phyloP scores from a whole-genome alignment of 92 coral and sea anemone genomes.

The Zoanthus sociatus region DNA sequence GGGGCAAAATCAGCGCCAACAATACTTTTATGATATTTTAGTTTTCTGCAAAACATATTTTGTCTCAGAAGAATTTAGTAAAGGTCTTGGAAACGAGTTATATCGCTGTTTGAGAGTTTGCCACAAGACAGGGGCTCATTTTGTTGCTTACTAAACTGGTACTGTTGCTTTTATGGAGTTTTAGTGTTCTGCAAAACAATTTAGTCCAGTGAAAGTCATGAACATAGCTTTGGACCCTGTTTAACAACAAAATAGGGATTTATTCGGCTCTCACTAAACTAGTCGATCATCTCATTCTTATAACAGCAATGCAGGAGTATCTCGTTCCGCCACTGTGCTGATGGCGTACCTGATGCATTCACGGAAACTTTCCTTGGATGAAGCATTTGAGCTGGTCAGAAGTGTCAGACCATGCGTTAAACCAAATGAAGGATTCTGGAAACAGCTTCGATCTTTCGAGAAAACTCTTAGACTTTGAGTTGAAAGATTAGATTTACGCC shows the following conservation, averaged over 20 bases:
- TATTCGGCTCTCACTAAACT: neutral
- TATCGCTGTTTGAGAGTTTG: too few relatives aligned
- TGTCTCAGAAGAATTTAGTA: too few relatives aligned
- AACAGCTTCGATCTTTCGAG: slow-evolving; percentile 82
- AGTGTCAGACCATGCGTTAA: slow-evolving; percentile 82
- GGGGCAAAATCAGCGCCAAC: too few relatives aligned
- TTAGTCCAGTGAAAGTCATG: too few relatives aligned
- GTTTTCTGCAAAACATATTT: too few relatives aligned
- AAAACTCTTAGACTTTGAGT: slow-evolving; percentile 56
- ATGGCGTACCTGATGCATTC: slow-evolving; percentile 86
- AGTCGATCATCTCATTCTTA: neutral
- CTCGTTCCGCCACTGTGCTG: slow-evolving; percentile 85
- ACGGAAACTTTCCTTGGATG: slow-evolving; percentile 56
- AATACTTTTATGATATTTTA: too few relatives aligned
- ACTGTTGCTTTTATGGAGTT: too few relatives aligned
- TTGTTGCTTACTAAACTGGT: too few relatives aligned
- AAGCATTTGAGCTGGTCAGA: slow-evolving; percentile 73
- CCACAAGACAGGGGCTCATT: too few relatives aligned
- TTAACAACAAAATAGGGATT: neutral
- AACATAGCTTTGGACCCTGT: too few relatives aligned
- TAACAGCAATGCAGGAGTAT: slow-evolving; percentile 93
- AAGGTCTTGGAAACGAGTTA: too few relatives aligned
- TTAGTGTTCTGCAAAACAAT: too few relatives aligned
- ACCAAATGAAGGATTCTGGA: slow-evolving; percentile 91
- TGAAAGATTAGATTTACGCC: neutral